Percentiles rank a stretch among this genome's conserved stretches.
Evolutionary conservation across 2,797 vertebrate species (phyloP).

Genomic region (Anguilla obscura): DNA sequence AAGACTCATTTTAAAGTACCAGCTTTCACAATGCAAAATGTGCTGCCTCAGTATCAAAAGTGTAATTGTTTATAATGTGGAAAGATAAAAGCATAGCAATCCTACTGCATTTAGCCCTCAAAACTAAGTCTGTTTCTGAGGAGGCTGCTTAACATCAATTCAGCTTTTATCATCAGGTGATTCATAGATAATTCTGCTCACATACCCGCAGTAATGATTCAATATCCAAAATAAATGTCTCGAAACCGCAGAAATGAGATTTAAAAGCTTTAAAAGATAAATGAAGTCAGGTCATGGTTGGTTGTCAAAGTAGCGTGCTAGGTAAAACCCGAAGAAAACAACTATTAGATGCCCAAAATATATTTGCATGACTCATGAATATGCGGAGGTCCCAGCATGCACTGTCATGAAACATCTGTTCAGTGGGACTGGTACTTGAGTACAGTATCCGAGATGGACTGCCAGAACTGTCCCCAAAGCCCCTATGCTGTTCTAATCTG

Average conservation of each 20-base stretch:
- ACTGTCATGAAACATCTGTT: neutral
- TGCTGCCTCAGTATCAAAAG: neutral
- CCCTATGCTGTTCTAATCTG: neutral
- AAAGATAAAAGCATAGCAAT: neutral
- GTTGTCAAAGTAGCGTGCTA: neutral
- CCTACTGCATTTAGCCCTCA: neutral
- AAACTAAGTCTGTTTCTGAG: neutral
- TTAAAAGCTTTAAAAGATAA: neutral
- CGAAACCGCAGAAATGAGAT: neutral
- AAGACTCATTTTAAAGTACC: neutral
- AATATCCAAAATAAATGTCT: neutral
- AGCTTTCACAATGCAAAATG: neutral
- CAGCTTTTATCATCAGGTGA: neutral
- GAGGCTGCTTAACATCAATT: neutral
- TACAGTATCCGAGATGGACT: neutral
- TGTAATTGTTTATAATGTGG: neutral
- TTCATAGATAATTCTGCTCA: neutral
- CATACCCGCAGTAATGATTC: neutral
- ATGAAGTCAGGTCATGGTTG: neutral
- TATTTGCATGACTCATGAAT: constrained; percentile 11
- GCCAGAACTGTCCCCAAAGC: neutral
- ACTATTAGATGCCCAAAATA: neutral
- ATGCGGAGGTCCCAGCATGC: neutral
- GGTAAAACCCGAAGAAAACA: neutral
- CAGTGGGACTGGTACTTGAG: neutral